Conservation (phyloP, 2,888 invertebrate genomes). For the Cecidostiba fungosa region DNA sequence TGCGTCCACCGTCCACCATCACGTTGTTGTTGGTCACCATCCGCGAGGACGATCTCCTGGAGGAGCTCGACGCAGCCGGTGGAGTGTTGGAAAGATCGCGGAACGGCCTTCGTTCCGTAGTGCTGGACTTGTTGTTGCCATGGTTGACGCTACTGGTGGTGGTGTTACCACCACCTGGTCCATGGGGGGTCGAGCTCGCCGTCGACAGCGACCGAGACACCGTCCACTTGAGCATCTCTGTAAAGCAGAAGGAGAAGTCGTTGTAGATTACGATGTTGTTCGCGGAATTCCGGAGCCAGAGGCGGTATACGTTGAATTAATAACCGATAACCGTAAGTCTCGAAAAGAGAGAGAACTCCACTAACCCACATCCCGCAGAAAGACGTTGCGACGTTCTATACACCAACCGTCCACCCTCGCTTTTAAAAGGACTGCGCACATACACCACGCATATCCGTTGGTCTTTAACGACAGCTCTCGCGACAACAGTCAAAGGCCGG, state of each 20-base stretch:
- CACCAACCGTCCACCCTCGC: neutral
- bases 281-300: no score
- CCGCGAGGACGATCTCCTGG: neutral
- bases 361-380: slow-evolving; percentile 12
- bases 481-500: neutral
- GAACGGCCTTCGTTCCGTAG: slow-evolving; percentile 73
- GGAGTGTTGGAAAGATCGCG: slow-evolving; percentile 78
- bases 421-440: neutral
- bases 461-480: slow-evolving; percentile 1
- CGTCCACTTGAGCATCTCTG: slow-evolving; percentile 79
- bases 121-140: neutral
- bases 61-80: slow-evolving; percentile 68
- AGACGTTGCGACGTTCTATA: neutral
- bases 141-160: slow-evolving; percentile 11
- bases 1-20: neutral
- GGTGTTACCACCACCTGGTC: slow-evolving; percentile 65
- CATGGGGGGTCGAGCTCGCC: slow-evolving; percentile 77
- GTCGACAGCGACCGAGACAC: slow-evolving; percentile 79
- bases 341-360: neutral
- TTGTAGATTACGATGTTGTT: neutral
- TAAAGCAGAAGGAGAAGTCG: neutral
- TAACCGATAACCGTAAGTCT: neutral
- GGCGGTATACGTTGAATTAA: neutral
- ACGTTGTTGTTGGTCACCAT: neutral
- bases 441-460: neutral